phyloP scores from a whole-genome alignment of 1,140 invertebrate genomes.

The Drosophila nigromelanica region DNA sequence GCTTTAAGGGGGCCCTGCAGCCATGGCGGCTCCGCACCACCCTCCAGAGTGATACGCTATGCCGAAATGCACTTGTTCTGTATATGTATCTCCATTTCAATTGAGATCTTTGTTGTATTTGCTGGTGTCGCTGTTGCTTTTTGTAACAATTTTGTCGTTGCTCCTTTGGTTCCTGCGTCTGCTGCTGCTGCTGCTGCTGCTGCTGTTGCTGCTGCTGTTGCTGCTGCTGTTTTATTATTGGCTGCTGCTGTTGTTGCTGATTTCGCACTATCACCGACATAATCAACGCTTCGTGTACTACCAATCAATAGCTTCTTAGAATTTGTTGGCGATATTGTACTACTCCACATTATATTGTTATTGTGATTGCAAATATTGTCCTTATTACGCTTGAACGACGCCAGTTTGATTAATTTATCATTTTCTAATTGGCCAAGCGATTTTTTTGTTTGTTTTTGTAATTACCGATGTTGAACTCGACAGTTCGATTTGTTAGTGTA shows the following conservation, averaged over 20 bases:
- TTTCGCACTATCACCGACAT: constrained; percentile 82
- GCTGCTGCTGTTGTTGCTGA: constrained; percentile 52
- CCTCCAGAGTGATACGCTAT: constrained; percentile 84
- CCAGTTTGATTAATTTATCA: constrained; percentile 65
- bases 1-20: constrained; percentile 90
- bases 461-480: not conserved
- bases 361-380: constrained; percentile 72
- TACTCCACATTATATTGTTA: constrained; percentile 84
- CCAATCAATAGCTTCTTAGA: constrained; percentile 83
- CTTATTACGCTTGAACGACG: constrained; percentile 69
- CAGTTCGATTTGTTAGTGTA: not conserved
- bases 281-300: constrained; percentile 83
- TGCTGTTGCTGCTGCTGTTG: no score
- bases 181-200: constrained; percentile 50
- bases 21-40: constrained; percentile 84
- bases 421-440: not conserved
- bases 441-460: not conserved
- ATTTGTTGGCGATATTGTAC: constrained; percentile 83
- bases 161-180: constrained; percentile 39
- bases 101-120: constrained; percentile 79
- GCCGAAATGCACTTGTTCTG: constrained; percentile 84
- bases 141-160: constrained; percentile 46
- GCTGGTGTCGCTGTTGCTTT: constrained; percentile 41
- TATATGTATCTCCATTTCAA: constrained; percentile 84
- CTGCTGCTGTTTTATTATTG: constrained; percentile 61